Evolutionary conservation across 92 coral and sea anemone species (phyloP).

Genomic region (Hydrozoanthus gracilis): DNA sequence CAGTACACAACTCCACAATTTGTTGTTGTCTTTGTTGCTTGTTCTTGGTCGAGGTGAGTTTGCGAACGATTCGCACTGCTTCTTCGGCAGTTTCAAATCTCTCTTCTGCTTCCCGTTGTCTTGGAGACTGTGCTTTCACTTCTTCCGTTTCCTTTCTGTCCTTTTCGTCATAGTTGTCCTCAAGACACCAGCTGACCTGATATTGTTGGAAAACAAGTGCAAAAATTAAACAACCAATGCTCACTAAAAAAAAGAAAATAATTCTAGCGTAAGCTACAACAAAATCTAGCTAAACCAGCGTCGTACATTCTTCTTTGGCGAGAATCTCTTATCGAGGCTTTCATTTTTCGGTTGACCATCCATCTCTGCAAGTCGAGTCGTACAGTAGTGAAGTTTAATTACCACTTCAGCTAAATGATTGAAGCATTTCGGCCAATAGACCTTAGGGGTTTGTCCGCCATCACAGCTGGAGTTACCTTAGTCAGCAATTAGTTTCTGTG

Average conservation of each 20-base stretch:
- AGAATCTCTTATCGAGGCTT: background rate
- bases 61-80: conserved; percentile 78
- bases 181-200: conserved; percentile 47
- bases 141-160: conserved; percentile 4
- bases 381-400: background rate
- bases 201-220: background rate
- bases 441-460: background rate
- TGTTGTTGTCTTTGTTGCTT: conserved; percentile 62
- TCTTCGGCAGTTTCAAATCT: conserved; percentile 67
- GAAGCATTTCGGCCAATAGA: conserved; percentile 14
- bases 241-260: background rate
- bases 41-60: conserved; percentile 51
- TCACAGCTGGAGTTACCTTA: conserved; percentile 10
- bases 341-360: background rate
- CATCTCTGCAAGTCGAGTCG: conserved; percentile 9
- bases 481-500: conserved; percentile 19
- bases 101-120: conserved; percentile 23
- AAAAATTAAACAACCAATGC: background rate
- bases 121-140: background rate
- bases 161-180: background rate
- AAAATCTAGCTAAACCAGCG: background rate
- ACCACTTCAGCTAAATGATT: background rate
- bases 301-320: conserved; percentile 31
- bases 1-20: conserved; percentile 82
- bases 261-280: background rate